Evolutionary conservation across 2,113 vertebrate species (phyloP), one percentile per base, ranked within the genome.

Genomic region (Ploceus nigricollis): DNA sequence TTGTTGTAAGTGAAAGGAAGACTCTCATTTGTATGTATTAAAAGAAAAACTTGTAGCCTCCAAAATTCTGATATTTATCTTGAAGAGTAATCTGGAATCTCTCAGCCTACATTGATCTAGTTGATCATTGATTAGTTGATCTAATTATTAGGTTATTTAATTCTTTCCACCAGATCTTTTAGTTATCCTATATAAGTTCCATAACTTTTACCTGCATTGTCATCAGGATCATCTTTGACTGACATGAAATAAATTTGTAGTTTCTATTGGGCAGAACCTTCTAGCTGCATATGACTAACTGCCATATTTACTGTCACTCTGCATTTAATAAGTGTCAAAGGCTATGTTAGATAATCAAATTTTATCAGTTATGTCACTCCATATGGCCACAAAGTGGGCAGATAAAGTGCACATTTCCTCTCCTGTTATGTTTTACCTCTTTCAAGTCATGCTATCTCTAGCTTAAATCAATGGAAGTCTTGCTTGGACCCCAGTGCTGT

Each of bases 401-500:
- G 30, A 30, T 77, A 10, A 66, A 53, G 40, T 35, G 15, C 16
- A 8, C 6, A 0, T 66, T 80, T 61, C 45, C 54, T 81, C 89
- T 81, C 33, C 11, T 79, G 20, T 65, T 68, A 0, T 17, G 18
- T 35, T 71, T 87, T 75, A 42, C 61, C 25, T 50, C 35, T n/a
- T 75, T 33, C 22, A 68, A 68, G 21, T 66, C 0, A 0, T 47
- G 15, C 53, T 90, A 1, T 68, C 37, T 76, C 54, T n/a, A 56
- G 40, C 16, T 85, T 31, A 78, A 31, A 47, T 54, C 17, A 54
- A 1, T 48, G 37, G 31, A 73, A 70, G 10, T 58, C 51, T 68
- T 78, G 37, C 28, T 40, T 65, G 28, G 37, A 25, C 19, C 11
- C 22, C 10, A 20, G 1, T 65, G 19, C 58, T 72, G 40, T 65